Conservation (phyloP, 2,888 invertebrate species). For the Xestoiulus laeticollis region DNA sequence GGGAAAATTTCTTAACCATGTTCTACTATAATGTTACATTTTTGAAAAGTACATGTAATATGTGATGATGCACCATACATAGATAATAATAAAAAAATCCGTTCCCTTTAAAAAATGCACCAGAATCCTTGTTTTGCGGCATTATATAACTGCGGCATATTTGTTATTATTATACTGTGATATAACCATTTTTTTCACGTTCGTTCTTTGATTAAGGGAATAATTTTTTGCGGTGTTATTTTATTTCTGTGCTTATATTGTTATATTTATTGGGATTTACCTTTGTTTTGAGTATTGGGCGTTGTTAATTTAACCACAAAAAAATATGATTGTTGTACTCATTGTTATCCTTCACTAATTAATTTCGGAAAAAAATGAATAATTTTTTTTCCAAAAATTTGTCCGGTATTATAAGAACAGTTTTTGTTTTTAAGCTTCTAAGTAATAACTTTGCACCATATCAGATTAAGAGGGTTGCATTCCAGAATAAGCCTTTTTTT, state of each 20-base stretch:
- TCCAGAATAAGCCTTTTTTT: no score
- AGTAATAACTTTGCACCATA: no score
- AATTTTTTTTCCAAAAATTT: neutral
- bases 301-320: neutral
- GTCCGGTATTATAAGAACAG: no score
- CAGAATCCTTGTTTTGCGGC: neutral
- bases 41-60: neutral
- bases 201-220: neutral
- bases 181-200: constrained; percentile 5
- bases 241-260: neutral
- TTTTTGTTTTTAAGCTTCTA: no score
- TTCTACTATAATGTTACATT: no score
- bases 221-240: neutral
- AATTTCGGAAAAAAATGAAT: neutral
- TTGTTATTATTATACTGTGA: neutral
- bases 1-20: no score
- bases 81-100: neutral
- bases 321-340: neutral
- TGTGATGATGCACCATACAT: neutral
- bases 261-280: neutral
- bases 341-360: neutral
- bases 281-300: neutral
- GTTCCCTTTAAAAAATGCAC: neutral
- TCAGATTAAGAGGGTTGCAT: no score
- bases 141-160: neutral